Evolutionary conservation across 2,888 invertebrate genomes (phyloP).

Genomic region (Noctua janthe): DNA sequence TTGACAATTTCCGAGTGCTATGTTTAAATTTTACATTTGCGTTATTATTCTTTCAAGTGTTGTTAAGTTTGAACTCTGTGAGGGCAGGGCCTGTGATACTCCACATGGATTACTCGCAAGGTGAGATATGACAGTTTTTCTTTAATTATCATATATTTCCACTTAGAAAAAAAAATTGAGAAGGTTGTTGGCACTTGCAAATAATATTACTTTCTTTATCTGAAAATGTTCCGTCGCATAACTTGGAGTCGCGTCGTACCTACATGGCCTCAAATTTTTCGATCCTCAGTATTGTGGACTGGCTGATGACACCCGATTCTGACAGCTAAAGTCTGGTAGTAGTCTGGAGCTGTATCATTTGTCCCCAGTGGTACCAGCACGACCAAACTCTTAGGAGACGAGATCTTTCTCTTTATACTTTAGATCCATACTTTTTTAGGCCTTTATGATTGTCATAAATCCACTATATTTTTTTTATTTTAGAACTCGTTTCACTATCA

Average conservation of each 20-base stretch:
- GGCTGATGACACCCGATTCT: too few relatives aligned
- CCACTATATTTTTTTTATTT: too few relatives aligned
- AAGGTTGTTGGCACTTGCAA: not conserved
- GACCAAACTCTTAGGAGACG: too few relatives aligned
- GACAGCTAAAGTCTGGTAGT: too few relatives aligned
- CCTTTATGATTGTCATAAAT: too few relatives aligned
- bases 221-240: not conserved
- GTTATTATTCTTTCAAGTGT: slow-evolving; percentile 79
- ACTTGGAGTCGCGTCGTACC: not conserved
- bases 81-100: slow-evolving; percentile 84
- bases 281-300: too few relatives aligned
- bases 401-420: too few relatives aligned
- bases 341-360: too few relatives aligned
- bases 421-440: too few relatives aligned
- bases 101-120: slow-evolving; percentile 87
- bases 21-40: slow-evolving; percentile 81
- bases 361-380: too few relatives aligned
- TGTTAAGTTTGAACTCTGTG: slow-evolving; percentile 78
- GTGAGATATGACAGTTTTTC: slow-evolving; percentile 69
- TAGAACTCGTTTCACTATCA: too few relatives aligned
- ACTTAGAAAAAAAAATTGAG: not conserved
- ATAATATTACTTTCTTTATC: not conserved
- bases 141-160: not conserved
- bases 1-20: slow-evolving; percentile 77
- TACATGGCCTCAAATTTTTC: too few relatives aligned